A percentile compares a stretch with the other conserved stretches of the same genome.
Conservation (phyloP, 2,113 vertebrate genomes). For the Mungos mungo region DNA sequence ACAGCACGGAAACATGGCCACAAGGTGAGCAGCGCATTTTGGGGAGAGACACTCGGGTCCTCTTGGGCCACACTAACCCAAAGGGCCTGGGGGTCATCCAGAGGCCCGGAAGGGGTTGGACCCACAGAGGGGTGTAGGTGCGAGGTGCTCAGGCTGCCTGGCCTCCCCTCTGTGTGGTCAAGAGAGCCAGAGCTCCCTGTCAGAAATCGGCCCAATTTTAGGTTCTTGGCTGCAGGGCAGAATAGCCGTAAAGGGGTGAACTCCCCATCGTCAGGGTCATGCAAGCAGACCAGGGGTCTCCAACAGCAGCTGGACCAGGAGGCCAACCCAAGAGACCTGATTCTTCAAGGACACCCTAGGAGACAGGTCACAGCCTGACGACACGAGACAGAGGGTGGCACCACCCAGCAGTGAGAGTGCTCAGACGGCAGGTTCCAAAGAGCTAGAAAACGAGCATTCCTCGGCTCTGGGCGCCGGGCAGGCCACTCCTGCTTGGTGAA, state of each 20-base stretch:
- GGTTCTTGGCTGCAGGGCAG: neutral
- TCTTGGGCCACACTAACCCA: neutral
- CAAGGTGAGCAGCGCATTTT: neutral
- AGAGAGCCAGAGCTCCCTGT: neutral
- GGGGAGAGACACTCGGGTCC: neutral
- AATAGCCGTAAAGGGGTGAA: neutral
- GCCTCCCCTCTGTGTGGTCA: neutral
- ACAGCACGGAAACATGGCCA: too few relatives aligned
- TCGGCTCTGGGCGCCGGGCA: neutral
- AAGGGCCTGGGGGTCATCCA: too few relatives aligned
- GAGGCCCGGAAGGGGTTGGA: neutral
- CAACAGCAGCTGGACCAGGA: neutral
- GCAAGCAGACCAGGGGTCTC: neutral
- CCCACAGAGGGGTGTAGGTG: neutral
- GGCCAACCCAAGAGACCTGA: neutral
- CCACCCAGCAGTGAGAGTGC: neutral
- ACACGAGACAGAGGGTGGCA: neutral
- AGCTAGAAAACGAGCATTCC: conserved; percentile 43
- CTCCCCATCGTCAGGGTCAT: neutral
- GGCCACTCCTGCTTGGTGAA: conserved; percentile 38
- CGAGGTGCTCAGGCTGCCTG: neutral
- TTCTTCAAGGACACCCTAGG: neutral
- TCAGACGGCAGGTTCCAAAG: neutral
- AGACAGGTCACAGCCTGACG: neutral
- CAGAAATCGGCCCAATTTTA: neutral